Conservation (phyloP, 2,797 vertebrate genomes). For the Myotis findleyi region DNA sequence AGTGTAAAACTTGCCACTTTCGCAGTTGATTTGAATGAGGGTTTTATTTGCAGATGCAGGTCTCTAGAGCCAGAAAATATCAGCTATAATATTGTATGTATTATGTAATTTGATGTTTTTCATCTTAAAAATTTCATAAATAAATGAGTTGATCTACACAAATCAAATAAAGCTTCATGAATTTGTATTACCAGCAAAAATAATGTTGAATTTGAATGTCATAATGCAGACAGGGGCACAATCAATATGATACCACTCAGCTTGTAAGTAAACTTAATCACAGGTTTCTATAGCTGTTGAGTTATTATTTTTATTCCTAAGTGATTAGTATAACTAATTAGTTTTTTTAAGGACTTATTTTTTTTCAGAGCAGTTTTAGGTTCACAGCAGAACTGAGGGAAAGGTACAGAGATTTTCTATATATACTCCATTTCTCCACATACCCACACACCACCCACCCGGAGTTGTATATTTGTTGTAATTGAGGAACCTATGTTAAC, state of each 20-base stretch:
- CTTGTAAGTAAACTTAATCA: background rate
- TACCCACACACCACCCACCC: too few species aligned
- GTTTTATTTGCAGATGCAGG: background rate
- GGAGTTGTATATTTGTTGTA: too few species aligned
- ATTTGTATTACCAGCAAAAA: slow-evolving; percentile 22
- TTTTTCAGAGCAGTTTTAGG: background rate
- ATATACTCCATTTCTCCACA: background rate
- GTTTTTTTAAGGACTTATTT: background rate
- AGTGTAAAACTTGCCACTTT: background rate
- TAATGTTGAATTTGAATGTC: slow-evolving; percentile 16
- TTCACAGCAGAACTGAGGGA: background rate
- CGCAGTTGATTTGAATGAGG: background rate
- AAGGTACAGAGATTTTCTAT: background rate
- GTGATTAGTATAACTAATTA: background rate
- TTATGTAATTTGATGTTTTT: background rate
- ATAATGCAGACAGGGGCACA: background rate
- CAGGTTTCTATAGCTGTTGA: background rate
- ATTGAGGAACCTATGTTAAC: background rate
- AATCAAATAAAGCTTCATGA: background rate
- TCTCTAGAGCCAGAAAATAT: background rate
- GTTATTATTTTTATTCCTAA: background rate
- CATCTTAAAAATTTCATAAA: background rate
- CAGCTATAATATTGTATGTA: background rate
- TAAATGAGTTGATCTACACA: background rate
- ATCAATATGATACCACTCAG: background rate